These are phyloP conservation scores for Dendroctonus ponderosae DNA, from an alignment of 1,140 invertebrate species.

Conservation along the genomic window DNA sequence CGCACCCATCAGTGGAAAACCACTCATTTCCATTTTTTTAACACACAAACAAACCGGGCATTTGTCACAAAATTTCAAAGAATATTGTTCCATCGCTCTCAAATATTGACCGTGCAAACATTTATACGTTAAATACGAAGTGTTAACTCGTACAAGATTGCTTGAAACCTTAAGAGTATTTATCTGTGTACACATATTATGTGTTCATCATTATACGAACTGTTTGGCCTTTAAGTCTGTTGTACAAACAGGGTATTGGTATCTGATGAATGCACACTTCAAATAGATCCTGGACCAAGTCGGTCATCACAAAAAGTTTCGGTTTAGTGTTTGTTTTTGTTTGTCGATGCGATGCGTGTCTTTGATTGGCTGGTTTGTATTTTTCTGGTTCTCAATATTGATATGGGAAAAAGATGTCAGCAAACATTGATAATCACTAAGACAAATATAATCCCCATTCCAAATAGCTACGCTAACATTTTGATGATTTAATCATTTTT, in stretches of 20 bases:
- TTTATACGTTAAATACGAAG: conserved; percentile 29
- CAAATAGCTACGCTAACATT: too few species aligned
- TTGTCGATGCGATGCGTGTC: not conserved
- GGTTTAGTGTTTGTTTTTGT: conserved; percentile 12
- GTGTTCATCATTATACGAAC: conserved; percentile 28
- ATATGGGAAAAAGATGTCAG: too few species aligned
- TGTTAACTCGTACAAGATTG: conserved; percentile 33
- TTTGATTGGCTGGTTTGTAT: too few species aligned
- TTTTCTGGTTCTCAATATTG: too few species aligned
- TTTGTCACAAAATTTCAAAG: conserved; percentile 28
- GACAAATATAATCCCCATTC: too few species aligned
- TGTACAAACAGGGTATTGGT: conserved; percentile 26
- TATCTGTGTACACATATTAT: conserved; percentile 32
- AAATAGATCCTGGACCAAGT: conserved; percentile 17
- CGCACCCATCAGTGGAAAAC: too few species aligned
- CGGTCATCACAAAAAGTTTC: conserved; percentile 9
- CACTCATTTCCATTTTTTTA: too few species aligned
- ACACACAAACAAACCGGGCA: conserved; percentile 1
- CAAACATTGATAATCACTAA: too few species aligned
- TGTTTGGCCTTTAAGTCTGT: conserved; percentile 26
- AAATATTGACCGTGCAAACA: conserved; percentile 27
- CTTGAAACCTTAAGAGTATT: conserved; percentile 28
- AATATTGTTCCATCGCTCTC: conserved; percentile 15
- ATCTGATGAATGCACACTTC: conserved; percentile 28
- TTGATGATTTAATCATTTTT: too few species aligned